Base-by-base conservation (phyloP, 1,140 invertebrate species). In the Drosophila mauritiana region DNA sequence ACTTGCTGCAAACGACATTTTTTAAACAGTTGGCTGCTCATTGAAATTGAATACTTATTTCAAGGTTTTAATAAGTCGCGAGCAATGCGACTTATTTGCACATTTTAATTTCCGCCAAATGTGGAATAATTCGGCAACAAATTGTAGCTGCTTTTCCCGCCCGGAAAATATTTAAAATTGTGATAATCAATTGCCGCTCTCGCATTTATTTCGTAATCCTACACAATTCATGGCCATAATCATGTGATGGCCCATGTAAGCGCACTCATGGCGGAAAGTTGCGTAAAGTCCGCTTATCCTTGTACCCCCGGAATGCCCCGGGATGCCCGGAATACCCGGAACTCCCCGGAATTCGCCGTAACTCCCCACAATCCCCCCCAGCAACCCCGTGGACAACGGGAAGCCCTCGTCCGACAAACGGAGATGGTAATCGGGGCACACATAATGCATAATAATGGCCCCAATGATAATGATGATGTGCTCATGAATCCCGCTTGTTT, bases 401-500 rank as follows among this genome's bases (percentile, higher is more conserved):
- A 51, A 51, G 3, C 37, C 59, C 27, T 20, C 17, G 1, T 37
- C 15, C 10, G 25, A 22, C 39, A 46, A 40, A 34, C 37, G 48
- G 68, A 43, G 68, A 57, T 70, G 34, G 39, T 69, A 69, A 70
- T 69, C 67, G 36, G 20, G 36, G 42, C 64, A 70, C 64, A 70
- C 67, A 70, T 69, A 70, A 70, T 69, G 67, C 67, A 69, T 56
- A 70, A 46, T 69, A 70, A 70, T 70, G 51, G 64, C 67, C 25
- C 12, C 67, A 39, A 69, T 48, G 64, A 69, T 70, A 70, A 56
- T 70, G 67, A 70, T 43, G 48, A 69, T 67, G 63, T 69, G 65
- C 45, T 49, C 63, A 54, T 43, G 65, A 69, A 55, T 68, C 48
- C 63, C 62, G 48, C 65, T 68, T 54, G 59, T 67, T 54, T 45